Evolutionary conservation across 2,888 invertebrate species (phyloP), one percentile per base, ranked within the genome.

Genomic region (Dicyrtomina minuta): DNA sequence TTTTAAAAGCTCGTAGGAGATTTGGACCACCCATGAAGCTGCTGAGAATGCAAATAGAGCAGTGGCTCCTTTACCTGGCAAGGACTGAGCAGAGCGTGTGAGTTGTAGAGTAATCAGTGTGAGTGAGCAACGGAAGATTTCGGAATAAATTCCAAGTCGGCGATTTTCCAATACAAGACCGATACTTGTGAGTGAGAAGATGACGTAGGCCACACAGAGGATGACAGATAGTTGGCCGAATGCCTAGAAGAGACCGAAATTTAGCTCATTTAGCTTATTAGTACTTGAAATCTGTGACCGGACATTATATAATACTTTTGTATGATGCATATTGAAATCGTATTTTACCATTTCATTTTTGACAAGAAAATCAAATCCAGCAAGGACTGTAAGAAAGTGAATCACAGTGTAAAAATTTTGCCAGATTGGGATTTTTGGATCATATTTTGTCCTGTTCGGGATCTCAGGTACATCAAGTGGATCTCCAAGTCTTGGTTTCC

Each of bases 391-490:
- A 27, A 85, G 81, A 80, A 90, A 90, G 79, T 91, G 90, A 0
- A 87, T 77, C 0, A 87, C 80, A 5, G 90, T 82, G 79, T 91
- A 91, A 0, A 86, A 70, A 77, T 87, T 89, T 79, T 88, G 88
- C 89, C 89, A 90, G 0, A 82, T 75, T 0, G 89, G 87, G 2
- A 90, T 81, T 41, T 83, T 81, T 0, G 89, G 87, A 80, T 90
- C 87, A 79, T 88, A 90, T 78, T 88, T 89, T n/a, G 85, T 83
- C 73, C 90, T 83, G 8, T 84, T 82, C 67, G 85, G 85, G 15
- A 89, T 86, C 89, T 89, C 88, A 56, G 91, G 84, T 82, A 93
- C 90, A 79, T 88, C 87, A 65, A 87, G 87, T 56, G 89, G 88
- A n/a, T 87, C 84, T 12, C 93, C 93, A 0, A 91, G 85, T 74